These are phyloP conservation scores for Tuberolachnus salignus DNA, from an alignment of 2,888 invertebrate species.

Conservation along the genomic window DNA sequence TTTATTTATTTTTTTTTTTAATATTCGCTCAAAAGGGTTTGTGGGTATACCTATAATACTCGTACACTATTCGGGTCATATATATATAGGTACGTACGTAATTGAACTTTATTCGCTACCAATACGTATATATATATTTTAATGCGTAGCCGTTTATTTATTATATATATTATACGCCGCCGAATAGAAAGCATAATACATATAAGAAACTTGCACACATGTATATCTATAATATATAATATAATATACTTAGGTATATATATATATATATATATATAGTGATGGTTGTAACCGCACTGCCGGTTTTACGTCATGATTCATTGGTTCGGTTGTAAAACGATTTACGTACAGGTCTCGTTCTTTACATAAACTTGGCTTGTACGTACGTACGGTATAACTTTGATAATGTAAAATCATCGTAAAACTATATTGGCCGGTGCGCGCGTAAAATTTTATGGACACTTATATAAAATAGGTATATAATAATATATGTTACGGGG, in stretches of 20 bases:
- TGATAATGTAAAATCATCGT: constrained; percentile 56
- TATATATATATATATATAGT: neutral
- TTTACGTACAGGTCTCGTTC: constrained; percentile 55
- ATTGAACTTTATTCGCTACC: constrained; percentile 31
- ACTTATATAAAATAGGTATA: neutral
- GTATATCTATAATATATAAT: no score
- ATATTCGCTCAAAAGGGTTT: constrained; percentile 21
- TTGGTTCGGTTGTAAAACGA: constrained; percentile 48
- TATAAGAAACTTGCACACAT: constrained; percentile 17
- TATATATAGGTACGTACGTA: neutral
- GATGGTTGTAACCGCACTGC: constrained; percentile 1
- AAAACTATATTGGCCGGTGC: constrained; percentile 47
- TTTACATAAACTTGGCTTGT: constrained; percentile 47
- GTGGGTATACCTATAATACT: no score
- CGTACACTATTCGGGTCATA: no score
- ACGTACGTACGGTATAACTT: constrained; percentile 15
- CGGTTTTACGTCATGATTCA: constrained; percentile 48
- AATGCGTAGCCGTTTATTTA: constrained; percentile 39
- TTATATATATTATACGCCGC: neutral
- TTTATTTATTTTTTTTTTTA: neutral
- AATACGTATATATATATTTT: constrained; percentile 27
- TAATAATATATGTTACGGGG: no score
- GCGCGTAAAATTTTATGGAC: constrained; percentile 52
- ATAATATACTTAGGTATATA: neutral
- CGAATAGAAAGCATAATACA: constrained; percentile 18